phyloP scores from a whole-genome alignment of 2,888 invertebrate genomes.

The Yponomeuta sedellus region DNA sequence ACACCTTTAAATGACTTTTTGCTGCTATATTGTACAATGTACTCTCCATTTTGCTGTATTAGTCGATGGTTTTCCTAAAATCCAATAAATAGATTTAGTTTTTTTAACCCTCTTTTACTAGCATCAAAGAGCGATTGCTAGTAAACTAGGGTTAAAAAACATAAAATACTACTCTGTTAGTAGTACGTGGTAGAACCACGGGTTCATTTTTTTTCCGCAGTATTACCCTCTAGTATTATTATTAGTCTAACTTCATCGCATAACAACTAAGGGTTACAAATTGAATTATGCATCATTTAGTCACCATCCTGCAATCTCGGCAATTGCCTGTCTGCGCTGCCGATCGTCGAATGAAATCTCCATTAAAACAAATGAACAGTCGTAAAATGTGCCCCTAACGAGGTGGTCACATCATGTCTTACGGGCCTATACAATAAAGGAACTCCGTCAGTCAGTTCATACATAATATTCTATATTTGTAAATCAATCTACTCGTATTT shows the following conservation, averaged over 20 bases:
- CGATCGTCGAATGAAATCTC: conserved; percentile 47
- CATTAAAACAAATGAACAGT: conserved; percentile 66
- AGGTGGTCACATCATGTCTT: neutral
- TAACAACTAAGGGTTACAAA: neutral
- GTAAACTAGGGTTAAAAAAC: too few relatives aligned
- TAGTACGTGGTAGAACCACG: too few relatives aligned
- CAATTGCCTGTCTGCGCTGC: conserved; percentile 25
- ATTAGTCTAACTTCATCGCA: neutral
- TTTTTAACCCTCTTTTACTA: too few relatives aligned
- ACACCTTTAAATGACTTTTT: too few relatives aligned
- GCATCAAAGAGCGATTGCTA: too few relatives aligned
- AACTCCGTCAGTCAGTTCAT: neutral
- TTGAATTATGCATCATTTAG: conserved; percentile 19
- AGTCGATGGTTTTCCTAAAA: too few relatives aligned
- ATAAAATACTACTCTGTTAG: too few relatives aligned
- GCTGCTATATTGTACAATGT: too few relatives aligned
- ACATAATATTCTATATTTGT: neutral
- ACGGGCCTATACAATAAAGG: neutral
- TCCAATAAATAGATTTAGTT: too few relatives aligned
- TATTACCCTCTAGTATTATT: too few relatives aligned
- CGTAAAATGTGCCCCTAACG: conserved; percentile 43
- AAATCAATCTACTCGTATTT: neutral
- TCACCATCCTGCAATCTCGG: conserved; percentile 34
- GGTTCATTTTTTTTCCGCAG: too few relatives aligned
- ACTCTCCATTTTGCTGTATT: too few relatives aligned